Evolutionary conservation across 37 sponge, comb jelly and placozoan species (phyloP), one percentile per base, ranked within the genome.

Genomic region (Agelas oroides): DNA sequence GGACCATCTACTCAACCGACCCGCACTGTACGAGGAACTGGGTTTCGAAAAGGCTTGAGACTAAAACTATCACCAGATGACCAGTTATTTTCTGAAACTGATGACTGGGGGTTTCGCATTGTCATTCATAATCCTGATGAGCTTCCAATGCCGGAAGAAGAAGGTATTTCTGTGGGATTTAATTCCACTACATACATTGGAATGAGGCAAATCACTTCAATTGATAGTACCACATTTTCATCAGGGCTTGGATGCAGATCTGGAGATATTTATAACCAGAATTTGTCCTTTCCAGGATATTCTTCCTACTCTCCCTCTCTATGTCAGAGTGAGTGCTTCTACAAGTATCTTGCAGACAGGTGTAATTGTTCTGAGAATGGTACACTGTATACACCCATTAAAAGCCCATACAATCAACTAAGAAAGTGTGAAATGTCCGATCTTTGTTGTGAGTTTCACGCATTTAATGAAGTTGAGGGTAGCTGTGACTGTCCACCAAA

Each of bases 401-500:
- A 19, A 8, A 75, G 76, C 32, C 53, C 23, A 46, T 75, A 75
- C 35, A 28, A 21, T 20, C 31, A 27, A 15, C 5, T 71, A 5
- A 24, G 59, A 30, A 32, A 56, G 21, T 75, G 76, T 20, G 28
- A 17, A 20, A 3, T 31, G 2, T 34, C 33, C 12, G 76, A 75
- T 58, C 21, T 75, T 8, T 75, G 76, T 35, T 75, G 76, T 25
- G 76, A 75, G 55, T 32, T 57, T 16, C 1, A 31, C 20, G 34
- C 32, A 20, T 75, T 75, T 31, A 5, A 30, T 55, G 20, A 2
- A 20, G 28, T 75, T 20, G 3, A 27, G 17, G 76, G 56, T 2
- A 55, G 27, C 59, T 75, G 76, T 56, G 30, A 58, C 59, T 75
- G 76, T 20, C 76, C 76, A 75, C 76, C 59, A 1, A 55, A 27